phyloP scores from a whole-genome alignment of 2,797 vertebrate genomes.

The Anisognathus igniventris region DNA sequence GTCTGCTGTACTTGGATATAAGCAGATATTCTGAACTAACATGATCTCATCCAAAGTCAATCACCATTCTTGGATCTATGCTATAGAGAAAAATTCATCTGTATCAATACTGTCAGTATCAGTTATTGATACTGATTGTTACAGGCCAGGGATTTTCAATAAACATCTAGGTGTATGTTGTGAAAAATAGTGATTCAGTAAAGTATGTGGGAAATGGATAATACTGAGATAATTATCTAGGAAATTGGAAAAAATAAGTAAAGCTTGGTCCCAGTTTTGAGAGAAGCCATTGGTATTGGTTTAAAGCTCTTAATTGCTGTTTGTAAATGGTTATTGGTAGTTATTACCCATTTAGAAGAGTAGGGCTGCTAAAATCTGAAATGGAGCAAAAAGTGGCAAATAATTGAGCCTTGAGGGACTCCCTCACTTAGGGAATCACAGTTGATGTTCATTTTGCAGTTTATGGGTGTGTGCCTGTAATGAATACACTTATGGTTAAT shows the following conservation, averaged over 20 bases:
- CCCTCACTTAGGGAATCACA: slow-evolving; percentile 42
- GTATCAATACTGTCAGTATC: neutral
- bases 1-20: neutral
- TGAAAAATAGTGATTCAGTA: slow-evolving; percentile 13
- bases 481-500: slow-evolving; percentile 44
- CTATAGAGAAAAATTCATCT: neutral
- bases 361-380: slow-evolving; percentile 58
- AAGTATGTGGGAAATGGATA: slow-evolving; percentile 29
- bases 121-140: neutral
- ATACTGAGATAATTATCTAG: slow-evolving; percentile 48
- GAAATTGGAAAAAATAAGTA: slow-evolving; percentile 22
- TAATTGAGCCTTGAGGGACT: slow-evolving; percentile 67
- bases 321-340: slow-evolving; percentile 50
- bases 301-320: slow-evolving; percentile 49
- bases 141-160: neutral
- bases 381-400: slow-evolving; percentile 58
- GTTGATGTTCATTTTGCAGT: slow-evolving; percentile 41
- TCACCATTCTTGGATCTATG: neutral
- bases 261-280: slow-evolving; percentile 19
- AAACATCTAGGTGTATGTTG: neutral
- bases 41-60: neutral
- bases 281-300: neutral
- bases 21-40: neutral
- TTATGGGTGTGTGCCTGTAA: slow-evolving; percentile 50
- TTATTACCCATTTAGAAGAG: slow-evolving; percentile 46